phyloP scores from a whole-genome alignment of 2,797 vertebrate genomes.

The Pristis pectinata region DNA sequence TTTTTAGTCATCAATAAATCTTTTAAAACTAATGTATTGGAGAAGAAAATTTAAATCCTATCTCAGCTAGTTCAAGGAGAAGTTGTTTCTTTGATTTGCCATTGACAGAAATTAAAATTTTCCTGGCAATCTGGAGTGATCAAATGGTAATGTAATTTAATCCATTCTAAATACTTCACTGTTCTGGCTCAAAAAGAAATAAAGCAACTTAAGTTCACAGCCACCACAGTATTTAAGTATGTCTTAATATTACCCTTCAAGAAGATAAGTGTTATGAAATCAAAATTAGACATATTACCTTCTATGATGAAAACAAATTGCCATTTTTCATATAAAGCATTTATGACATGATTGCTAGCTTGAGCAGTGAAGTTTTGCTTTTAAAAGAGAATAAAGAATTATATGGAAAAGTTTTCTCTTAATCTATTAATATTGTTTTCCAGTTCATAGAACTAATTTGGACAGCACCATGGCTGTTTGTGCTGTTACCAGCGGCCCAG shows the following conservation, averaged over 20 bases:
- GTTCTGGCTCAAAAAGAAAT: neutral
- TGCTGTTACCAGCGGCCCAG: too few species aligned
- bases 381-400: neutral
- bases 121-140: neutral
- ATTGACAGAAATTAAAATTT: neutral
- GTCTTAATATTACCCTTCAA: neutral
- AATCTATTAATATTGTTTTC: neutral
- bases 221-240: neutral
- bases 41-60: neutral
- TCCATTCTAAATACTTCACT: neutral
- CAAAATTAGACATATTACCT: constrained; percentile 17
- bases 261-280: neutral
- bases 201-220: neutral
- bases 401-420: neutral
- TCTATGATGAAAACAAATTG: neutral
- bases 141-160: neutral
- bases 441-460: neutral
- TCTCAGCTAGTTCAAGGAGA: neutral
- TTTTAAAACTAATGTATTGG: neutral
- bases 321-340: neutral
- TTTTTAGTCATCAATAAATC: neutral
- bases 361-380: neutral
- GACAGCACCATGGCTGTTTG: too few species aligned
- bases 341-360: neutral
- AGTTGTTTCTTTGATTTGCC: neutral